Evolutionary conservation across 2,113 vertebrate genomes (phyloP), one percentile per base, ranked within the genome.

Genomic region (Columba janthina): DNA sequence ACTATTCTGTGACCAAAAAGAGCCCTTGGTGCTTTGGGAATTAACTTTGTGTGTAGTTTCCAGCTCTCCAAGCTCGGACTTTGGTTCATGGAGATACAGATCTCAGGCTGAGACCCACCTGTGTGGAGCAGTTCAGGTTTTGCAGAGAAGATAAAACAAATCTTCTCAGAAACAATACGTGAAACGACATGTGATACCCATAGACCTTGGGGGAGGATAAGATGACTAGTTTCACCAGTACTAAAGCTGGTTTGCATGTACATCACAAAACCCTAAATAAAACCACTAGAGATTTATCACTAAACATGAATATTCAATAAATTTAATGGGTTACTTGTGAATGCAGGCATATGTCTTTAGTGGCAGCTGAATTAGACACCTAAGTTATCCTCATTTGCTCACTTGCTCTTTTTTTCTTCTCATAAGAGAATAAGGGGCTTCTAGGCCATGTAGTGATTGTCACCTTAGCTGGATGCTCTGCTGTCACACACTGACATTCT

Each of bases 61-160:
- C 40, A 75, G 32, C 26, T 62, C 34, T 36, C 6, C 0, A 2
- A 56, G 42, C 25, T 2, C 0, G 28, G 6, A n/a, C 32, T 44
- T 36, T 2, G 3, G 32, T 36, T 87, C 12, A 9, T 12, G 24
- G 64, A 56, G 26, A 32, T 48, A 48, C 22, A 28, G 46, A 26
- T 34, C 12, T 14, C 58, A 24, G 42, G 25, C 51, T 46, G 71
- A 50, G 32, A 36, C 36, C 51, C 15, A 5, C 2, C 18, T 44
- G 15, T 22, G 36, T 8, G 46, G 36, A 65, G 22, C 36, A 51
- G 72, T 64, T 25, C 32, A 44, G 42, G 50, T 57, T 31, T 29
- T 57, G 22, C 56, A 51, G 42, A 57, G 56, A 57, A 74, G 48
- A 10, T 28, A 38, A 50, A 85, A 48, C 9, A 54, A n/a, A 51